Base-by-base conservation (phyloP, 2,113 vertebrate species). In the Elachura formosa region DNA sequence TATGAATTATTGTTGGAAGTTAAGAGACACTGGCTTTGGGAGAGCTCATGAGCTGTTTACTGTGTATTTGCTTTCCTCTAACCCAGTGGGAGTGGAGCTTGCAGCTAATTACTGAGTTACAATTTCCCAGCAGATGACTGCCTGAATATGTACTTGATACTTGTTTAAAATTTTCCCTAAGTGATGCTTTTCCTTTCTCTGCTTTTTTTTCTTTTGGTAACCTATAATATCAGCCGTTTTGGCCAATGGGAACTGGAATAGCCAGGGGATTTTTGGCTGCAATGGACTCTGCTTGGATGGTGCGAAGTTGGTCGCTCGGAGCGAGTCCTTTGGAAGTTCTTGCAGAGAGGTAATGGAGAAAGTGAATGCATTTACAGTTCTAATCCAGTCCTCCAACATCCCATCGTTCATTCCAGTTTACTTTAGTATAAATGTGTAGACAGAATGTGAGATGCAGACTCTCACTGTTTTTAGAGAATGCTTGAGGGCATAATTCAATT, bases 211-310 rank as follows among this genome's bases (percentile, higher is more conserved):
- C 24, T 75, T 64, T 49, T 49, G 1, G 7, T 58, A 6, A 89
- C 75, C 36, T 72, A 0, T 55, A n/a, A 38, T 38, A 18, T 91
- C 95, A 99, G 99, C 99, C 99, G 0, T 99, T 99, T 97, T 99
- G 99, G 99, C 99, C 99, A 23, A 99, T 99, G 99, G 99, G 99
- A 94, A 99, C 99, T 63, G 99, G 99, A 94, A 99, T 99, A 90
- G 99, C 99, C 28, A 98, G 99, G 71, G 99, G 99, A 62, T 99
- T 99, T 97, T 97, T 99, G 91, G 99, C 99, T 94, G 99, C 98
- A 45, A 99, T 99, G 98, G 99, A 99, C 96, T 99, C 99, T 2
- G 99, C 98, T 59, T 99, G 99, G 99, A 99, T 99, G 99, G 99
- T 99, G 94, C 98, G 97, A 89, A 99, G 99, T 86, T 99, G 99